Base-by-base conservation (phyloP, 2,888 invertebrate genomes). In the Plagodis pulveraria region DNA sequence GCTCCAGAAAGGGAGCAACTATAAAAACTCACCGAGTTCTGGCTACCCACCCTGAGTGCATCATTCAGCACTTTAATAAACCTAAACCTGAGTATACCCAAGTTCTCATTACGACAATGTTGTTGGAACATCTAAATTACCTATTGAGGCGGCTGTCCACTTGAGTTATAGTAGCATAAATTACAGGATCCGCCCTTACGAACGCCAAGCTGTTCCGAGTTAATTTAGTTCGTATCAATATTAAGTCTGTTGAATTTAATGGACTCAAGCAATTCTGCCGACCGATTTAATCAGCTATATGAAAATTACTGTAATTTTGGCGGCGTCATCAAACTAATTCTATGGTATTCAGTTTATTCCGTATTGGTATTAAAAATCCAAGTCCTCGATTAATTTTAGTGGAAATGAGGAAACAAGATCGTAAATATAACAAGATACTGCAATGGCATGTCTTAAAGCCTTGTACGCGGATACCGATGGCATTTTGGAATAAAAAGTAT, bases 101-200 rank as follows among this genome's bases (percentile, higher is more conserved):
- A 63, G 80, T 83, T 86, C 89, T 91, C 87, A 91, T 91, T 90
- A 89, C 85, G 84, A 91, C 91, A 89, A 82, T 86, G 91, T 91
- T 90, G 91, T 86, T 63, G 69, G 77, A 87, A 91, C 91, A 84
- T 90, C 91, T 91, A 91, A 91, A 91, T 91, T 90, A 91, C 87
- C 85, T 87, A 87, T 87, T 84, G 89, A 76, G 74, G 79, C 78
- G 80, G 83, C 87, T 83, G 89, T 86, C 87, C 76, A 72, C 64
- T 76, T 90, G 91, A 91, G 87, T 89, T 91, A 91, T 90, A 83
- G 89, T 84, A 81, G 78, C 89, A 91, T 91, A 91, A 91, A 91
- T 91, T 87, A 87, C 81, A 75, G 77, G 81, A 73, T 77, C 86
- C 89, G 87, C 89, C 89, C 84, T 79, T 67, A 65, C 62, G 55